Percentiles rank a stretch among this genome's conserved stretches.
These are phyloP conservation scores for Tetrapedia diversipes DNA, from an alignment of 2,888 invertebrate species.

Conservation along the genomic window DNA sequence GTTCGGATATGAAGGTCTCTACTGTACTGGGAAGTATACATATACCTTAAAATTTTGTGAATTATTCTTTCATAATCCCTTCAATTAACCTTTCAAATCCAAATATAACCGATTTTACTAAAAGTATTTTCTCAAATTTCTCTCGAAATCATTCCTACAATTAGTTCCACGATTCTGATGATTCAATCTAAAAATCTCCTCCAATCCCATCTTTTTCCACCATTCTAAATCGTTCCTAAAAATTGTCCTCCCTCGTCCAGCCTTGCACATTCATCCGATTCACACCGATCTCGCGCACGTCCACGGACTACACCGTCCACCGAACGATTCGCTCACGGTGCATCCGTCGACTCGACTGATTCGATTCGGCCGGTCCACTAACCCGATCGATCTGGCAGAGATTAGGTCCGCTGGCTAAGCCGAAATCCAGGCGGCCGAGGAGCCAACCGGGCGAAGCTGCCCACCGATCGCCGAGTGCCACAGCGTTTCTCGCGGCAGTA, in stretches of 20 bases:
- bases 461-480: conserved; percentile 83
- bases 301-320: background rate
- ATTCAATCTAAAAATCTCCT: background rate
- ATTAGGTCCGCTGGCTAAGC: conserved; percentile 77
- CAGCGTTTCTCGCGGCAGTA: conserved; percentile 84
- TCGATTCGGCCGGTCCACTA: conserved; percentile 46
- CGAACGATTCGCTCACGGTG: conserved; percentile 11
- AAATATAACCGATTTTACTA: too few species aligned
- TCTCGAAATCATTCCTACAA: too few species aligned
- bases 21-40: too few species aligned
- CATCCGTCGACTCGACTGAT: conserved; percentile 43
- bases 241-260: background rate
- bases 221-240: background rate
- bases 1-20: too few species aligned
- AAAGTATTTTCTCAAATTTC: too few species aligned
- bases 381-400: conserved; percentile 66
- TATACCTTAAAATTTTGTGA: too few species aligned
- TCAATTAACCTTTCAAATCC: too few species aligned
- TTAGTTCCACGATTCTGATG: background rate
- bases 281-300: background rate
- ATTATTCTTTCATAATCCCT: too few species aligned
- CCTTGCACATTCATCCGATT: background rate
- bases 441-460: conserved; percentile 58
- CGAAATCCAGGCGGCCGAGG: conserved; percentile 82
- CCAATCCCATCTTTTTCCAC: background rate